Conservation (phyloP, 2,113 vertebrate genomes). For the Pyrgilauda ruficollis region DNA sequence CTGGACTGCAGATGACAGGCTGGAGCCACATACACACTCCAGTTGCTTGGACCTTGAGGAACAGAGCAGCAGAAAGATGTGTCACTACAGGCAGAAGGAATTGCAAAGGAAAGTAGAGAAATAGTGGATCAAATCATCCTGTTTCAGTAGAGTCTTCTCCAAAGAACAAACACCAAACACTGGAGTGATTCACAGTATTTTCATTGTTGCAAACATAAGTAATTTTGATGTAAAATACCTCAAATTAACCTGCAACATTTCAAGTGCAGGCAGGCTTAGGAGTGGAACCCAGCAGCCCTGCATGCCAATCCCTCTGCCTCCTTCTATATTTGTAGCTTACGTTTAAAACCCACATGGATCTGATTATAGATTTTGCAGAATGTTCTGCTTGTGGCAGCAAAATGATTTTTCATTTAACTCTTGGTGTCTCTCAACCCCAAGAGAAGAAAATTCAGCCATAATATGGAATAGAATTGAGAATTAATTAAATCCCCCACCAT, state of each 20-base stretch:
- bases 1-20: neutral
- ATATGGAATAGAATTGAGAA: neutral
- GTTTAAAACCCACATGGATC: conserved; percentile 60
- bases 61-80: neutral
- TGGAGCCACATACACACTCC: neutral
- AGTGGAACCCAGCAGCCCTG: conserved; percentile 11
- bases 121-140: neutral
- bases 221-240: neutral
- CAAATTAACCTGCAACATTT: conserved; percentile 18
- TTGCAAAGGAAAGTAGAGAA: neutral
- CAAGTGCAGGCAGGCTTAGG: conserved; percentile 5
- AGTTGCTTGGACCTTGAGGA: neutral
- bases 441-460: neutral
- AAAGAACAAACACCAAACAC: neutral
- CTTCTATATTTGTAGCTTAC: conserved; percentile 47
- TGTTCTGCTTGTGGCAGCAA: conserved; percentile 30
- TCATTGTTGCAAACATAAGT: neutral
- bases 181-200: neutral
- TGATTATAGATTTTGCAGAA: conserved; percentile 51
- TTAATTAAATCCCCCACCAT: conserved; percentile 30
- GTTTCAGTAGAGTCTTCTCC: neutral
- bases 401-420: conserved; percentile 56
- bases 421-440: neutral
- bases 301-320: neutral
- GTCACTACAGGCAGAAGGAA: neutral